Evolutionary conservation across 2,888 invertebrate species (phyloP).

Genomic region (Spodoptera exigua): DNA sequence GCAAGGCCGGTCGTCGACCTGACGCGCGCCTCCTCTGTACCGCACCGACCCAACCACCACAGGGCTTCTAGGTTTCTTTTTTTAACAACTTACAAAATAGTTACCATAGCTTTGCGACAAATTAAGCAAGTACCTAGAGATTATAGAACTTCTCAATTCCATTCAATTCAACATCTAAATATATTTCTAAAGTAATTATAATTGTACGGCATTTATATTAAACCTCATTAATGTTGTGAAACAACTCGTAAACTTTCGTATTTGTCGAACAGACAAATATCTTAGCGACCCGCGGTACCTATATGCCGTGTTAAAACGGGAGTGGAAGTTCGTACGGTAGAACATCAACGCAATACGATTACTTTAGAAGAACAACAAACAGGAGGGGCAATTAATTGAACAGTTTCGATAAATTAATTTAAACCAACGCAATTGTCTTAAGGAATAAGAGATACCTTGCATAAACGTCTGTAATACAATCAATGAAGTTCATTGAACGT

Average conservation of each 20-base stretch:
- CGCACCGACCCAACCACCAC: conserved; percentile 70
- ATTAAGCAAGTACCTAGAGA: conserved; percentile 8
- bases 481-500: too few relatives aligned
- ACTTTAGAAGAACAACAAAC: conserved; percentile 16
- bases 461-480: too few relatives aligned
- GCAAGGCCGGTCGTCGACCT: conserved; percentile 89
- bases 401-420: conserved; percentile 13
- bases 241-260: conserved; percentile 26
- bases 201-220: conserved; percentile 2
- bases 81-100: conserved; percentile 55
- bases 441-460: too few relatives aligned
- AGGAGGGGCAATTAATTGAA: conserved; percentile 16
- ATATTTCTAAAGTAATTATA: conserved; percentile 7
- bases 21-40: conserved; percentile 70
- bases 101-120: conserved; percentile 27
- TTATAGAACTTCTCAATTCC: not conserved
- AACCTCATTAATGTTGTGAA: conserved; percentile 23
- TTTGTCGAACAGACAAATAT: conserved; percentile 33
- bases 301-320: conserved; percentile 13
- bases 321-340: conserved; percentile 26
- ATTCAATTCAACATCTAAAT: not conserved
- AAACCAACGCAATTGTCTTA: not conserved
- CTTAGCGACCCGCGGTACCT: conserved; percentile 15
- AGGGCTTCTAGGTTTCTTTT: conserved; percentile 71
- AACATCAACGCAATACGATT: conserved; percentile 25